phyloP scores from a whole-genome alignment of 2,113 vertebrate species.

The Dascyllus trimaculatus region DNA sequence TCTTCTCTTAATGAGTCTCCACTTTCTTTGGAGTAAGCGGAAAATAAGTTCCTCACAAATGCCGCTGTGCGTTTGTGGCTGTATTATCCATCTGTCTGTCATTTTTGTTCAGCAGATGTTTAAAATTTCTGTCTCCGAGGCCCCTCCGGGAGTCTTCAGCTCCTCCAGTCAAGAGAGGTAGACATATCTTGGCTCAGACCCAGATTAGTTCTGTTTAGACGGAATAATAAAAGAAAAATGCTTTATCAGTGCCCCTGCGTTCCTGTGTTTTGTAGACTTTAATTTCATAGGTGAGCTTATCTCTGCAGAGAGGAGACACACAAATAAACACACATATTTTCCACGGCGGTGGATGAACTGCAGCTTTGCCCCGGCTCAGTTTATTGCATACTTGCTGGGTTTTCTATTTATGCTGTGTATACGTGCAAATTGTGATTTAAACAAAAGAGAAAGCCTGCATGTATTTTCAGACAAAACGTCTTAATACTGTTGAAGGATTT shows the following conservation, averaged over 20 bases:
- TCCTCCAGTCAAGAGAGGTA: slow-evolving; percentile 10
- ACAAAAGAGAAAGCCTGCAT: neutral
- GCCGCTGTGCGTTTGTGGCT: slow-evolving; percentile 12
- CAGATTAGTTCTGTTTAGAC: slow-evolving; percentile 3
- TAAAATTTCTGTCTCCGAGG: slow-evolving; percentile 2
- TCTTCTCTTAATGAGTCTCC: slow-evolving; percentile 63
- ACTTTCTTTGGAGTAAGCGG: slow-evolving; percentile 42
- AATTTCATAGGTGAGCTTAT: slow-evolving; percentile 35
- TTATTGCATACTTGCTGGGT: neutral
- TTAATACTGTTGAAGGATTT: neutral
- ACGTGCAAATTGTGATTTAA: slow-evolving; percentile 3
- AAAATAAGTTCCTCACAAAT: slow-evolving; percentile 23
- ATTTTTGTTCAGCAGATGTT: slow-evolving; percentile 24
- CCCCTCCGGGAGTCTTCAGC: slow-evolving; percentile 2
- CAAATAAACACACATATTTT: slow-evolving; percentile 23
- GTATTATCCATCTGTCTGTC: neutral
- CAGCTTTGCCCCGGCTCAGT: neutral
- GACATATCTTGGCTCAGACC: slow-evolving; percentile 2
- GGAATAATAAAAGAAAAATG: neutral
- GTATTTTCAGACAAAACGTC: neutral
- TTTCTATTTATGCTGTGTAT: slow-evolving; percentile 6
- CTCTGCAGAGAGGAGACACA: neutral
- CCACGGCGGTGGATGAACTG: slow-evolving; percentile 1
- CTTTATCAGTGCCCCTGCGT: neutral
- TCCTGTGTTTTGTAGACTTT: slow-evolving; percentile 25